These are phyloP conservation scores for Sinella curviseta DNA, from an alignment of 1,140 invertebrate species.

Conservation along the genomic window DNA sequence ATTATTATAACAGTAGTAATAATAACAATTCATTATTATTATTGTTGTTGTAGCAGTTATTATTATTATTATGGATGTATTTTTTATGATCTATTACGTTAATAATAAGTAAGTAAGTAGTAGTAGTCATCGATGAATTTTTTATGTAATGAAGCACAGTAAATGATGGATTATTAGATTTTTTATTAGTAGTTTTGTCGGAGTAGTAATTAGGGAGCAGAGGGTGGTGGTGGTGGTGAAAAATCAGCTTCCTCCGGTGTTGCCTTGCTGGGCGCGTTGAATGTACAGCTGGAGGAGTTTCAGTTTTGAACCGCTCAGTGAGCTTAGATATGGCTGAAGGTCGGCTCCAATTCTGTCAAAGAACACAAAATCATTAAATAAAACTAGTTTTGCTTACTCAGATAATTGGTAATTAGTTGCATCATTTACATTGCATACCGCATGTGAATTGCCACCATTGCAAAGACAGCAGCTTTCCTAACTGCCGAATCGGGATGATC, in stretches of 20 bases:
- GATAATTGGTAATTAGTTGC: background rate
- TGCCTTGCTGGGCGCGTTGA: slow-evolving; percentile 35
- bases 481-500: slow-evolving; percentile 50
- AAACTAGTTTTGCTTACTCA: background rate
- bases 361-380: background rate
- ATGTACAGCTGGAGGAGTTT: slow-evolving; percentile 49
- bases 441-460: slow-evolving; percentile 47
- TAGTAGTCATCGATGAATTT: no score
- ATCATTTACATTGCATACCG: slow-evolving; percentile 33
- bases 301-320: slow-evolving; percentile 48
- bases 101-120: no score
- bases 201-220: background rate
- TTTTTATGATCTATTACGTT: no score
- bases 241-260: slow-evolving; percentile 3
- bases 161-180: background rate
- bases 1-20: background rate
- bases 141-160: no score
- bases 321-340: slow-evolving; percentile 45
- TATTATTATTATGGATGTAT: background rate
- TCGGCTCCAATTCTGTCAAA: slow-evolving; percentile 28
- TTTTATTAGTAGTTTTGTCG: background rate
- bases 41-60: background rate
- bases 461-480: slow-evolving; percentile 49
- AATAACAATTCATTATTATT: background rate
- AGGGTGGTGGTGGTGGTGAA: background rate